Conservation (phyloP, 2,888 invertebrate species). For the Drosophila quasianomalipes region DNA sequence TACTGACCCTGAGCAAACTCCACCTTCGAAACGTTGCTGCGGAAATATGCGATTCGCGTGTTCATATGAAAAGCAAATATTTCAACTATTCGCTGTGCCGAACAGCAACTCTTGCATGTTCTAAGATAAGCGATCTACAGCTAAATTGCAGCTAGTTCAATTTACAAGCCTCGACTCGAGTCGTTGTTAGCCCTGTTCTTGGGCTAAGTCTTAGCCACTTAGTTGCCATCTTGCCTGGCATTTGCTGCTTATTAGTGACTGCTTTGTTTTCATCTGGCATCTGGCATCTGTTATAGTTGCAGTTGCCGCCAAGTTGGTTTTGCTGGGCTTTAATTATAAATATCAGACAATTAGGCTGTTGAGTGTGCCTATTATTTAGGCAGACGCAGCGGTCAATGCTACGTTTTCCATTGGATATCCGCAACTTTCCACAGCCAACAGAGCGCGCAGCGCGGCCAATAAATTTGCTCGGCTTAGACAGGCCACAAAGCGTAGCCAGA, state of each 20-base stretch:
- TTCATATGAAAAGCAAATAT: conserved; percentile 57
- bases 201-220: conserved; percentile 28
- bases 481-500: conserved; percentile 34
- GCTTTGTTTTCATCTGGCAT: conserved; percentile 39
- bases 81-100: conserved; percentile 49
- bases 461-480: conserved; percentile 70
- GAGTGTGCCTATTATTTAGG: conserved; percentile 69
- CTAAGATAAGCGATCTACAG: conserved; percentile 59
- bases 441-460: conserved; percentile 42
- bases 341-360: conserved; percentile 68
- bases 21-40: not conserved
- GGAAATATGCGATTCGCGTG: conserved; percentile 57
- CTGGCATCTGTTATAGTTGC: conserved; percentile 47
- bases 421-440: conserved; percentile 33
- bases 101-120: conserved; percentile 10
- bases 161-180: conserved; percentile 47
- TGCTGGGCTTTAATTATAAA: conserved; percentile 64
- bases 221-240: conserved; percentile 40
- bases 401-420: conserved; percentile 21
- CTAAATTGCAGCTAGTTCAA: conserved; percentile 72
- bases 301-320: conserved; percentile 15
- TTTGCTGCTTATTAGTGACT: conserved; percentile 62
- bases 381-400: conserved; percentile 38
- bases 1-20: conserved; percentile 47
- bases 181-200: conserved; percentile 38